phyloP scores from a whole-genome alignment of 2,797 vertebrate genomes.

The Gambelia wislizenii region DNA sequence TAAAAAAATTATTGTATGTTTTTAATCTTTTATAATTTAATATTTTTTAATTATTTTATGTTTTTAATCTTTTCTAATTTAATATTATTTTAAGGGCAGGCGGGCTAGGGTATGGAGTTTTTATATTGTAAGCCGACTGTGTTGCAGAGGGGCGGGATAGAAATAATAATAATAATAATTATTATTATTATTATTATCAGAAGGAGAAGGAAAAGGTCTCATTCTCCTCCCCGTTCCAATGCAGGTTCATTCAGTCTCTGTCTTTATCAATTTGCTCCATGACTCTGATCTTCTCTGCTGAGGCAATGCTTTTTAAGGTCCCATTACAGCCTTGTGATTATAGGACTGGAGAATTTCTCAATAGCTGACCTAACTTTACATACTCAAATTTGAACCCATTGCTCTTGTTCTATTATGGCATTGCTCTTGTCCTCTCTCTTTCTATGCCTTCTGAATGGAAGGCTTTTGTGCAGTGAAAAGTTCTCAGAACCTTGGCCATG shows the following conservation, averaged over 20 bases:
- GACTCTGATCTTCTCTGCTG: neutral
- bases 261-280: too few relatives aligned
- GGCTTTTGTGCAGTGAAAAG: neutral
- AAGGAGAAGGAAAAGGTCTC: too few relatives aligned
- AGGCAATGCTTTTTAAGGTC: neutral
- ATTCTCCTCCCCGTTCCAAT: neutral
- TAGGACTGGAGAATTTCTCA: neutral
- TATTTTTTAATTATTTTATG: too few relatives aligned
- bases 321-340: neutral
- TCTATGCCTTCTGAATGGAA: neutral
- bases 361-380: neutral
- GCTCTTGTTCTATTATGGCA: neutral
- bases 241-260: neutral
- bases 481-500: neutral
- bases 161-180: too few relatives aligned
- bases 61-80: too few relatives aligned
- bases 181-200: too few relatives aligned
- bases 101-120: too few relatives aligned
- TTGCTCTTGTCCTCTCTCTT: neutral
- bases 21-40: too few relatives aligned
- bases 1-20: too few relatives aligned
- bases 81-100: too few relatives aligned
- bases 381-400: neutral
- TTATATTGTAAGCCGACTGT: too few relatives aligned
- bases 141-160: too few relatives aligned